These are phyloP conservation scores for Galbula dea DNA, from an alignment of 2,113 vertebrate species.

Conservation along the genomic window DNA sequence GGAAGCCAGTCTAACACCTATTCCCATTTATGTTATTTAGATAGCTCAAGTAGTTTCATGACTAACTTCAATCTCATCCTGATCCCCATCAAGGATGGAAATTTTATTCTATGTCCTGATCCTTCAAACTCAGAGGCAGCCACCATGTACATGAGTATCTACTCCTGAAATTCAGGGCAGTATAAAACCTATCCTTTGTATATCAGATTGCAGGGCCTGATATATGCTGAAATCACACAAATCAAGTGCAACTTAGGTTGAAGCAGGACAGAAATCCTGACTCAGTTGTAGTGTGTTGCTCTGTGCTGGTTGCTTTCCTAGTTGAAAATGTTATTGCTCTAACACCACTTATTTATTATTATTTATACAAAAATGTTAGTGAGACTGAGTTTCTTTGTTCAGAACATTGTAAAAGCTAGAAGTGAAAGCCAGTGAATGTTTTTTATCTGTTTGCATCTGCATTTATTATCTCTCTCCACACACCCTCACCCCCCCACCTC, in stretches of 20 bases:
- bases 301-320: neutral
- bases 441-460: neutral
- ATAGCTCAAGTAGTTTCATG: neutral
- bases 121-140: neutral
- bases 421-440: neutral
- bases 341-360: neutral
- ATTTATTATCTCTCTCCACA: neutral
- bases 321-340: neutral
- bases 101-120: neutral
- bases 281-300: neutral
- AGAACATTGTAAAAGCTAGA: neutral
- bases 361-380: neutral
- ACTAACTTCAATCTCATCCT: neutral
- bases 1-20: neutral
- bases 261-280: neutral
- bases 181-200: neutral
- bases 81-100: neutral
- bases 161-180: neutral
- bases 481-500: too few species aligned
- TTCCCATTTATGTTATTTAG: neutral
- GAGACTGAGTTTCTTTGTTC: neutral
- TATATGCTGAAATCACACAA: neutral
- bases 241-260: neutral
- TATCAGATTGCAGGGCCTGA: neutral
- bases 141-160: neutral